Conservation (phyloP, 2,797 vertebrate species). For the Echeneis naucrates region DNA sequence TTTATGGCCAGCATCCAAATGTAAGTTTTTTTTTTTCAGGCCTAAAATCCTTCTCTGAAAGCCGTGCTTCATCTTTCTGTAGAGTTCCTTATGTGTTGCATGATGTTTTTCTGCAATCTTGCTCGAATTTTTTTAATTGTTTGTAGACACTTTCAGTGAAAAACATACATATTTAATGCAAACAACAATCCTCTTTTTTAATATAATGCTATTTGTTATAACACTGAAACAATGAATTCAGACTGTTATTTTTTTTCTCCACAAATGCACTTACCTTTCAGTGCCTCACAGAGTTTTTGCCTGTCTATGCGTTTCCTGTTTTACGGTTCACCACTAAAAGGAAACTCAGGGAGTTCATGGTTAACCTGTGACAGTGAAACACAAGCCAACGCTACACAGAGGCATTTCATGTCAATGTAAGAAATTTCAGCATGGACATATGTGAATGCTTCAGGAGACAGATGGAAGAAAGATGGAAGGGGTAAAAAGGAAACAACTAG, state of each 20-base stretch:
- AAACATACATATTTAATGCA: conserved; percentile 14
- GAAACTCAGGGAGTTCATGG: conserved; percentile 23
- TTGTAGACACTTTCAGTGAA: conserved; percentile 26
- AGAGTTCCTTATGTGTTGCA: conserved; percentile 25
- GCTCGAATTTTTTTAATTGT: conserved; percentile 51
- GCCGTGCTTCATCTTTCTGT: conserved; percentile 29
- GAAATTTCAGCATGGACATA: conserved; percentile 56
- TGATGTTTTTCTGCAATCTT: conserved; percentile 18
- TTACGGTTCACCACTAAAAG: conserved; percentile 28
- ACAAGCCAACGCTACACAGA: conserved; percentile 41
- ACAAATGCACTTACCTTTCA: not conserved
- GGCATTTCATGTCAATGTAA: conserved; percentile 57
- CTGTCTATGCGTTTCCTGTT: conserved; percentile 9
- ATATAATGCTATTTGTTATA: not conserved
- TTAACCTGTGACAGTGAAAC: conserved; percentile 43
- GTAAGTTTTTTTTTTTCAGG: conserved; percentile 55
- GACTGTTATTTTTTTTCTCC: not conserved
- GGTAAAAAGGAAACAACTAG: conserved; percentile 15
- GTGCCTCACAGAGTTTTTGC: not conserved
- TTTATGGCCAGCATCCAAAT: conserved; percentile 45
- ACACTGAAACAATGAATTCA: not conserved
- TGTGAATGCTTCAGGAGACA: conserved; percentile 46
- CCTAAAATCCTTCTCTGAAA: conserved; percentile 41
- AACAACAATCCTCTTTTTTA: too few species aligned
- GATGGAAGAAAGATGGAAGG: conserved; percentile 26